These are phyloP conservation scores for Clunio marinus DNA, from an alignment of 2,888 invertebrate species.

Conservation along the genomic window DNA sequence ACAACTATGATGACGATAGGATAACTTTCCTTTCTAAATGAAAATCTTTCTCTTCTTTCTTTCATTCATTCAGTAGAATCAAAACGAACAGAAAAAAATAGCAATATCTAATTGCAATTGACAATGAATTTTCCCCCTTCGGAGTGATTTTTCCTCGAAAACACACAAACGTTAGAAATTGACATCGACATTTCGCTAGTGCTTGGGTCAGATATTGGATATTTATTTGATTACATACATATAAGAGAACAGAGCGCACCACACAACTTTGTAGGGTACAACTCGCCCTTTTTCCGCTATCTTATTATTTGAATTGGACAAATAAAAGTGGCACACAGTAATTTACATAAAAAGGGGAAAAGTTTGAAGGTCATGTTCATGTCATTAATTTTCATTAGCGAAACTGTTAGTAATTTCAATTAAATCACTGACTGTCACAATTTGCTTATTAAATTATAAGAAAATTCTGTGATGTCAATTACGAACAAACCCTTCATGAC, in stretches of 20 bases:
- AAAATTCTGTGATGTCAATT: too few species aligned
- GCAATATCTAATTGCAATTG: slow-evolving; percentile 33
- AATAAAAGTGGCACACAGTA: slow-evolving; percentile 26
- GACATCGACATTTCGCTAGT: neutral
- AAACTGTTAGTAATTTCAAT: neutral
- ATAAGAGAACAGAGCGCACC: neutral
- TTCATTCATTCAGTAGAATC: too few species aligned
- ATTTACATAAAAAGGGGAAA: slow-evolving; percentile 27
- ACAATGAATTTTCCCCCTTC: slow-evolving; percentile 11
- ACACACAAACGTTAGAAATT: too few species aligned
- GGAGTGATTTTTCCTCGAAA: too few species aligned
- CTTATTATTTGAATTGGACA: neutral
- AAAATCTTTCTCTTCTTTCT: neutral
- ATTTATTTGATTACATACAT: neutral
- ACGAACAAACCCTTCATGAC: too few species aligned
- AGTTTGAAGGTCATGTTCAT: too few species aligned
- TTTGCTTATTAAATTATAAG: too few species aligned
- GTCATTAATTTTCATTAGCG: neutral
- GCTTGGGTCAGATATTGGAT: neutral
- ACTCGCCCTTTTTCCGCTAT: neutral
- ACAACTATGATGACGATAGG: neutral
- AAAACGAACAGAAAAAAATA: neutral
- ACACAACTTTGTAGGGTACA: neutral
- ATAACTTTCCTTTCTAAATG: neutral
- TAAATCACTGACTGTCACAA: too few species aligned